Evolutionary conservation across 1,140 invertebrate genomes (phyloP), one percentile per base, ranked within the genome.

Genomic region (Idris sp.): DNA sequence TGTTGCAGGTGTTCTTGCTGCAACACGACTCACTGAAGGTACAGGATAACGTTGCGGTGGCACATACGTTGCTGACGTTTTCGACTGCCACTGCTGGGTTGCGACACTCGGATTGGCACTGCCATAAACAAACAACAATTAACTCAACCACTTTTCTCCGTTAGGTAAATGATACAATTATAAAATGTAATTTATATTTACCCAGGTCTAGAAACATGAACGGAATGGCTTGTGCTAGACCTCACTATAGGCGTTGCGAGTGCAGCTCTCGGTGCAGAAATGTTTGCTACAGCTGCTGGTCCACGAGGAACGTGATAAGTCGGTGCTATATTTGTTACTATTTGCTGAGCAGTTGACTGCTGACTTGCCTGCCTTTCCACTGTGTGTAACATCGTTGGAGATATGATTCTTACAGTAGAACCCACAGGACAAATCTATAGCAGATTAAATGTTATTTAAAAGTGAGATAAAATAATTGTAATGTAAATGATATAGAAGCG

Each of bases 241-340:
- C 88, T 76, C 5, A 89, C 81, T 36, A 89, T 89, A 11, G 88
- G 88, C 28, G 88, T 89, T 16, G 88, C 87, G 14, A 89, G 83
- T 3, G 87, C 83, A 13, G 88, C 86, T 77, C 88, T 80, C 9
- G 88, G 88, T 10, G 85, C 86, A 31, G 88, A 83, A 56, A 90
- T 90, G 76, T 88, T 89, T 7, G 89, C 89, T 1, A 89, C 89
- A 33, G 88, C 86, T 19, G 89, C 89, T 49, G 89, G 84, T 49
- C 83, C 84, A 44, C 81, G 62, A 26, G 87, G 87, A 14, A 88
- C 85, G 65, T 88, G 87, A 73, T 86, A 88, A n/a, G 85, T 84
- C 15, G 86, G 82, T 22, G 84, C 80, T 53, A 86, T 82, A 51
- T 65, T 84, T 3, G 84, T 81, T 8, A 85, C 81, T 51, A 84